Evolutionary conservation across 2,113 vertebrate species (phyloP).

Genomic region (Pachypanchax playfairii): DNA sequence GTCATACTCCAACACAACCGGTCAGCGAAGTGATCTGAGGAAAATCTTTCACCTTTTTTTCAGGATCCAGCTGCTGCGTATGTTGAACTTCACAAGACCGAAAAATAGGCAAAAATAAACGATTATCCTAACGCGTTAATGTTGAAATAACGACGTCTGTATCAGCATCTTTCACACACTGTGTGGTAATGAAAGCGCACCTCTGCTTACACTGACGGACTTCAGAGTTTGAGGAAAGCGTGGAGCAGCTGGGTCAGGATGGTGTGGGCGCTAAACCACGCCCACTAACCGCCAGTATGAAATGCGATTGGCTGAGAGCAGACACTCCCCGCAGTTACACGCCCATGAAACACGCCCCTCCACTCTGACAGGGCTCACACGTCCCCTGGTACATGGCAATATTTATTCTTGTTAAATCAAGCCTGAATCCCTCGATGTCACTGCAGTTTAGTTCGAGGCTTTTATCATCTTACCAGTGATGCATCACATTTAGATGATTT

Average conservation of each 20-base stretch:
- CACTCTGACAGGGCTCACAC: constrained; percentile 40
- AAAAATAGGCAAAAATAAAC: neutral
- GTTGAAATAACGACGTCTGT: neutral
- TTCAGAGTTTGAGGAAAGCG: constrained; percentile 66
- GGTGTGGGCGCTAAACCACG: constrained; percentile 26
- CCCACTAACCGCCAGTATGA: constrained; percentile 15
- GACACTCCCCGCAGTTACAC: constrained; percentile 70
- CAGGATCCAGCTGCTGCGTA: constrained; percentile 36
- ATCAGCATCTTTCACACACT: neutral
- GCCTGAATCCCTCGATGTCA: neutral
- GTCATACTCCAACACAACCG: constrained; percentile 26
- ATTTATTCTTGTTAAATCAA: constrained; percentile 9
- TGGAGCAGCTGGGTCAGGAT: constrained; percentile 62
- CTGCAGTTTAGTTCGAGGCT: neutral
- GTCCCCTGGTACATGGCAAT: constrained; percentile 29
- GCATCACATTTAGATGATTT: too few relatives aligned
- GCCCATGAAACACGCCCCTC: constrained; percentile 14
- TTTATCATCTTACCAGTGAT: neutral
- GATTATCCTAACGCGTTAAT: neutral
- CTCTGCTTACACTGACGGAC: constrained; percentile 22
- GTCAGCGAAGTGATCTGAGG: neutral
- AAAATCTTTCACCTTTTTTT: constrained; percentile 18
- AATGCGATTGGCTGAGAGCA: constrained; percentile 43
- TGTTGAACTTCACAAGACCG: constrained; percentile 14
- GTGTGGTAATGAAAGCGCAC: neutral